Conservation (phyloP, 2,888 invertebrate genomes). For the Drosophila niveifrons region DNA sequence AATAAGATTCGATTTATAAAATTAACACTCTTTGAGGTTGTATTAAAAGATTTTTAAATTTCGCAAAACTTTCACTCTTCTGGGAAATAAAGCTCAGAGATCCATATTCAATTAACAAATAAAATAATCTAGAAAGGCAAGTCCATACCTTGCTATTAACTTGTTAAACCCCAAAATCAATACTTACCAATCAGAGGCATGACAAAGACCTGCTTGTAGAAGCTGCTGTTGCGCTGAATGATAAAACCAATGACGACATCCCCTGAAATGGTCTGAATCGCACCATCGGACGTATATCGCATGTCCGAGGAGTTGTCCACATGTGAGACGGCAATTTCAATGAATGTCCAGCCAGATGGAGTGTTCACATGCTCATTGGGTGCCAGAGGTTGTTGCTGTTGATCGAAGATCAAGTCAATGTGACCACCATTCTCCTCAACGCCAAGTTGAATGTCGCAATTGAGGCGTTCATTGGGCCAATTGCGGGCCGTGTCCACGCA, state of each 20-base stretch:
- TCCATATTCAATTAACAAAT: too few species aligned
- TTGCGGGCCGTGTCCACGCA: slow-evolving; percentile 77
- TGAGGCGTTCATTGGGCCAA: slow-evolving; percentile 83
- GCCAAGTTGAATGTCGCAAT: slow-evolving; percentile 80
- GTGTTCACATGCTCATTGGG: slow-evolving; percentile 73
- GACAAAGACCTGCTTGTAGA: slow-evolving; percentile 80
- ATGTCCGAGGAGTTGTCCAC: slow-evolving; percentile 56
- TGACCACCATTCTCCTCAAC: slow-evolving; percentile 46
- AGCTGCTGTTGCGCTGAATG: slow-evolving; percentile 78
- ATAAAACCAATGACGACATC: slow-evolving; percentile 76
- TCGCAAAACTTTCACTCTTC: too few species aligned
- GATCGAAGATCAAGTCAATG: slow-evolving; percentile 64
- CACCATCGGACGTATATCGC: slow-evolving; percentile 66
- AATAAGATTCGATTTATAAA: too few species aligned
- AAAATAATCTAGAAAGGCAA: too few species aligned
- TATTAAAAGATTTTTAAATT: too few species aligned
- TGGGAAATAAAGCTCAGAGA: too few species aligned
- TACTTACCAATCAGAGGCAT: slow-evolving; percentile 80
- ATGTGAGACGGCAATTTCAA: slow-evolving; percentile 63
- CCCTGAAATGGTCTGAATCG: slow-evolving; percentile 70
- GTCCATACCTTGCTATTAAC: too few species aligned
- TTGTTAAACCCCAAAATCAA: neutral
- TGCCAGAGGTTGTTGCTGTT: slow-evolving; percentile 53
- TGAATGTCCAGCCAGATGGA: slow-evolving; percentile 80
- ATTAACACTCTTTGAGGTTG: too few species aligned